phyloP scores from a whole-genome alignment of 1,140 invertebrate genomes.

The Dendrolimus punctatus region DNA sequence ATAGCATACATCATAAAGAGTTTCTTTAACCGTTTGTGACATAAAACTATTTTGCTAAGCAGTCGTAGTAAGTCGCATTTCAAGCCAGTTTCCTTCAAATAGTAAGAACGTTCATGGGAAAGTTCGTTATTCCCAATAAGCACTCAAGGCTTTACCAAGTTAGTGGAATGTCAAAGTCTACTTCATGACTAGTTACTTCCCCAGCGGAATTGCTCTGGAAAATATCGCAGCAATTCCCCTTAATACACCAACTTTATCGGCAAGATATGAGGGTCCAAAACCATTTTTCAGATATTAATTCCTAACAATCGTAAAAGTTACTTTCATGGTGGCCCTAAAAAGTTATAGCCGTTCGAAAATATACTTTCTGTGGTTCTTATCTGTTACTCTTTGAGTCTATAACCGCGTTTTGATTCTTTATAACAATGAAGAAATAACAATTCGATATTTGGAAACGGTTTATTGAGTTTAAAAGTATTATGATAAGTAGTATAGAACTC shows the following conservation, averaged over 20 bases:
- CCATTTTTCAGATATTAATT: constrained; percentile 66
- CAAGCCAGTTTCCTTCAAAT: too few species aligned
- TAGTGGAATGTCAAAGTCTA: too few species aligned
- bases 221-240: constrained; percentile 17
- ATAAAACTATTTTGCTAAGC: too few species aligned
- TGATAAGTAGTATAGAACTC: constrained; percentile 1
- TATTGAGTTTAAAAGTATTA: constrained; percentile 22
- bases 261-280: constrained; percentile 44
- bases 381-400: constrained; percentile 38
- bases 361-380: constrained; percentile 53
- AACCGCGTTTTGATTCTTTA: constrained; percentile 31
- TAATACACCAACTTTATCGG: constrained; percentile 28
- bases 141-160: too few species aligned
- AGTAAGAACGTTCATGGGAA: too few species aligned
- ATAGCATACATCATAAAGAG: too few species aligned
- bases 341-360: constrained; percentile 47
- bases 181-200: too few species aligned
- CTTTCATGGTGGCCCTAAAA: constrained; percentile 59
- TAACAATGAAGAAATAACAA: constrained; percentile 51
- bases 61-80: too few species aligned
- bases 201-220: constrained; percentile 1
- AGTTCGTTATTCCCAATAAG: too few species aligned
- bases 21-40: too few species aligned
- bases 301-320: constrained; percentile 65
- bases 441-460: constrained; percentile 27